Percentiles rank a stretch among this genome's conserved stretches.
These are phyloP conservation scores for Aphyosemion australe DNA, from an alignment of 2,113 vertebrate species.

Conservation along the genomic window DNA sequence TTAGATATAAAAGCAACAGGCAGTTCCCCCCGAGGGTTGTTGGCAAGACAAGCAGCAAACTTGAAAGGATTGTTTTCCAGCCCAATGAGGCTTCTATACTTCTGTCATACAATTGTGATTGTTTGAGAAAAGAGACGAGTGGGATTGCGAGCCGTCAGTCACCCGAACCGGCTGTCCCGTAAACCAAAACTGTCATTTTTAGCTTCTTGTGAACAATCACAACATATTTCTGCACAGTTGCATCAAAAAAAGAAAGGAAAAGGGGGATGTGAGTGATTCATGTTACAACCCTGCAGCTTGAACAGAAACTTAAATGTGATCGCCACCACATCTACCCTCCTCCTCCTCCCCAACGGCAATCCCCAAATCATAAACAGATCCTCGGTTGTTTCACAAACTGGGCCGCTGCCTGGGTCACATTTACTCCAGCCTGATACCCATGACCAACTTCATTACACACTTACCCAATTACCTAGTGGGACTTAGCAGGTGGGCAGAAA, in stretches of 20 bases:
- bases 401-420: slow-evolving; percentile 56
- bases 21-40: slow-evolving; percentile 33
- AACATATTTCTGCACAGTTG: slow-evolving; percentile 22
- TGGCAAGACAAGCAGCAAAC: slow-evolving; percentile 43
- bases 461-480: slow-evolving; percentile 70
- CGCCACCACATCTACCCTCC: slow-evolving; percentile 29
- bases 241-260: slow-evolving; percentile 30
- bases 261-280: slow-evolving; percentile 44
- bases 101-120: slow-evolving; percentile 24
- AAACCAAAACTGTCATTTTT: slow-evolving; percentile 21
- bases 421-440: slow-evolving; percentile 62
- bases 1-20: slow-evolving; percentile 34
- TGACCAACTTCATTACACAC: slow-evolving; percentile 74
- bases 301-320: slow-evolving; percentile 37
- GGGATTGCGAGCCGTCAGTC: slow-evolving; percentile 8
- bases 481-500: slow-evolving; percentile 33
- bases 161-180: slow-evolving; percentile 15
- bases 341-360: slow-evolving; percentile 7
- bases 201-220: slow-evolving; percentile 16
- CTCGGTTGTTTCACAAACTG: slow-evolving; percentile 39
- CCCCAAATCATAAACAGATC: slow-evolving; percentile 63
- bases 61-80: slow-evolving; percentile 51
- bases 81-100: slow-evolving; percentile 11
- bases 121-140: slow-evolving; percentile 14
- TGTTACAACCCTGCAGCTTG: slow-evolving; percentile 33